Base-by-base conservation (phyloP, 1,140 invertebrate species). In the Micrasema longulum region DNA sequence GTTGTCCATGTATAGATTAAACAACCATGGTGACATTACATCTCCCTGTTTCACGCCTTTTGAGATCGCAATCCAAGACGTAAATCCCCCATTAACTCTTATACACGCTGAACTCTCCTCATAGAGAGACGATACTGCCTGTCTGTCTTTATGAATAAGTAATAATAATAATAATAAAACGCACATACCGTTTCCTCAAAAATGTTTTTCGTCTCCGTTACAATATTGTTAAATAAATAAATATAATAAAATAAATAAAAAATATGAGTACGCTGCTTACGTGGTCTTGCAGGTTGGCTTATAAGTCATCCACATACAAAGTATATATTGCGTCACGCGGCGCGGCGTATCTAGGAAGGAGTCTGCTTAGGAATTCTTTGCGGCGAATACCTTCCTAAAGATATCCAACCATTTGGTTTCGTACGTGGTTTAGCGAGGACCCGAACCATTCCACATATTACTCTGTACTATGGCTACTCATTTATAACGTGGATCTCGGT, bases 291-390 rank as follows among this genome's bases (percentile, higher is more conserved):
- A 1, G 3, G 1, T 20, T 4, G 4, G 14, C 16, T 5, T 9
- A 18, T 2, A 7, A 3, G 35, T 22, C 14, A 60, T 55, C 71
- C 60, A 64, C 43, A 64, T 64, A 64, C 43, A 64, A 31, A 48
- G 60, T 47, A 64, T 48, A 64, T 64, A 47, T 41, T 47, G 60
- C 60, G 60, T 64, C 60, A 64, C 26, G 35, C 26, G 26, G n/a
- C n/a, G n/a, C n/a, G n/a, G 35, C 60, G 36, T 23, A 36, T 31
- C 60, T 52, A 52, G 52, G n/a, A n/a, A n/a, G 22, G 36, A 36
- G 60, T 64, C 72, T 73, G 63, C 72, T 73, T 57, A 73, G 68
- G 72, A 69, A 73, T 73, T 69, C 72, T 69, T 69, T 65, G 72
- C 66, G 72, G 63, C 55, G 48, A 73, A 69, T 73, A 73, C 68